phyloP scores from a whole-genome alignment of 1,140 invertebrate genomes.

The Amyelois transitella region DNA sequence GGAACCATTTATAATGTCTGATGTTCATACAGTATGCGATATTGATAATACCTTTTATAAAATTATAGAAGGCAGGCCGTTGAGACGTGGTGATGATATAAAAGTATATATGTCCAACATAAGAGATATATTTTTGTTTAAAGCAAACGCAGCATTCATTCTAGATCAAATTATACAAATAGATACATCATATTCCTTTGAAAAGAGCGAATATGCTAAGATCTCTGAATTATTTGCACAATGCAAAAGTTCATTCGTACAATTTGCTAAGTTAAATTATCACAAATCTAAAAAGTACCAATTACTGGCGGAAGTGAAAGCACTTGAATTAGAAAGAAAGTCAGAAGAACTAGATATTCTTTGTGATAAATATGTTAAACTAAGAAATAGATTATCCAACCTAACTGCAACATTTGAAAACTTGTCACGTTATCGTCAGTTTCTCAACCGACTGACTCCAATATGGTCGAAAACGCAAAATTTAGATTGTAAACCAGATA shows the following conservation, averaged over 20 bases:
- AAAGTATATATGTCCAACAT: slow-evolving; percentile 28
- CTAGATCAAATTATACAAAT: slow-evolving; percentile 28
- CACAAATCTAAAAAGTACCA: slow-evolving; percentile 12
- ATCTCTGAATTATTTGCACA: slow-evolving; percentile 3
- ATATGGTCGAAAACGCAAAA: slow-evolving; percentile 10
- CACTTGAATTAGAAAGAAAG: slow-evolving; percentile 4
- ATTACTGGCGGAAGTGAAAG: slow-evolving; percentile 7
- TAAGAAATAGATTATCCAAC: slow-evolving; percentile 22
- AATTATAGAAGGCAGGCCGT: slow-evolving; percentile 24
- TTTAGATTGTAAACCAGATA: not conserved
- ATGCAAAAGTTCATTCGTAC: slow-evolving; percentile 16
- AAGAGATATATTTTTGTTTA: slow-evolving; percentile 20
- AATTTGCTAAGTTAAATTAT: slow-evolving; percentile 21
- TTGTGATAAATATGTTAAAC: slow-evolving; percentile 15
- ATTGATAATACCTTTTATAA: slow-evolving; percentile 26
- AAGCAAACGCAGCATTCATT: slow-evolving; percentile 22
- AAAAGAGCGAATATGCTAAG: slow-evolving; percentile 15
- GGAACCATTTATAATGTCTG: slow-evolving; percentile 12
- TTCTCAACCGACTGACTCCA: slow-evolving; percentile 22
- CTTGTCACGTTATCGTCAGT: slow-evolving; percentile 23
- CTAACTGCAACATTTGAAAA: slow-evolving; percentile 16
- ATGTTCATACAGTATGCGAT: slow-evolving; percentile 25
- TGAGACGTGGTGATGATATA: slow-evolving; percentile 18
- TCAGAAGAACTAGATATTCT: slow-evolving; percentile 16
- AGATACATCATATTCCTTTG: slow-evolving; percentile 6